Evolutionary conservation across 2,888 invertebrate genomes (phyloP).

Genomic region (Apamea crenata): DNA sequence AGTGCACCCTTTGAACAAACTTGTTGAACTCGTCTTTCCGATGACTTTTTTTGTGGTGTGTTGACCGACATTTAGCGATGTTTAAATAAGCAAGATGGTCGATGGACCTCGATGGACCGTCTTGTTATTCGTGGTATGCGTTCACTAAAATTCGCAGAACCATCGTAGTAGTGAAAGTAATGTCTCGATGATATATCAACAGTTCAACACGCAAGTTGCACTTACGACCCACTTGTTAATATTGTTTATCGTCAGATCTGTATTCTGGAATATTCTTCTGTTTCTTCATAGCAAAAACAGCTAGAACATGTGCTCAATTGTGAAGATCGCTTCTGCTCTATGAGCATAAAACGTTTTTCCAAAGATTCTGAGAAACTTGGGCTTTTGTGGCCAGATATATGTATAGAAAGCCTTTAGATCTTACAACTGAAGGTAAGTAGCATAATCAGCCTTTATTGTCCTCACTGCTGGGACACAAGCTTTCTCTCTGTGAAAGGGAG

Average conservation of each 20-base stretch:
- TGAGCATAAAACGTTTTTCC: background rate
- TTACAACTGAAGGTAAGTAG: background rate
- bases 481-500: background rate
- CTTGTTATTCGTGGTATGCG: slow-evolving; percentile 63
- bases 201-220: slow-evolving; percentile 52
- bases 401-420: background rate
- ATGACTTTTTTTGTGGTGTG: slow-evolving; percentile 55
- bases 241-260: background rate
- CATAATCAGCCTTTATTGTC: background rate
- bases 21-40: slow-evolving; percentile 45
- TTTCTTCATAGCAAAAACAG: background rate
- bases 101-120: slow-evolving; percentile 65
- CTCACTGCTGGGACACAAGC: background rate
- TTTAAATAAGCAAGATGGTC: slow-evolving; percentile 52
- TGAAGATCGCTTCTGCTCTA: background rate
- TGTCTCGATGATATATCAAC: slow-evolving; percentile 62
- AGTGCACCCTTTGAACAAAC: slow-evolving; percentile 37
- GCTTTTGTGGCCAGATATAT: background rate
- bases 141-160: slow-evolving; percentile 76
- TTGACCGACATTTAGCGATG: slow-evolving; percentile 65
- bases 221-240: slow-evolving; percentile 31
- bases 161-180: slow-evolving; percentile 80
- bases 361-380: background rate
- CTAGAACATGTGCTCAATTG: no score
- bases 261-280: background rate